A percentile compares a stretch with the other conserved stretches of the same genome.
Conservation (phyloP, 1,140 invertebrate genomes). For the Colletes gigas region DNA sequence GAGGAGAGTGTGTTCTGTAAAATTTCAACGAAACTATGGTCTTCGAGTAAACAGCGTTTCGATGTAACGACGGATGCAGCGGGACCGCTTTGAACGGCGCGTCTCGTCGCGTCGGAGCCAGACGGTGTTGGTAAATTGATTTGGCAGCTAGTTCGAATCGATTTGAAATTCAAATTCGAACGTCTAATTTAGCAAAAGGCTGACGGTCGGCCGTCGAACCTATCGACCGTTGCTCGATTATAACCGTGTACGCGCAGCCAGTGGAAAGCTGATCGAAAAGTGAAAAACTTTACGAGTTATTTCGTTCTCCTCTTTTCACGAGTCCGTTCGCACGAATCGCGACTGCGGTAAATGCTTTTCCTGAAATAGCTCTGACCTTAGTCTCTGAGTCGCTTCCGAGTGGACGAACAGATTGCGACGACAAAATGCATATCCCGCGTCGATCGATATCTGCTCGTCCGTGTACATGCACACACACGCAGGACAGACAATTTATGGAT, state of each 20-base stretch:
- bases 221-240: constrained; percentile 17
- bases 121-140: constrained; percentile 42
- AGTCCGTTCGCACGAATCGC: too few species aligned
- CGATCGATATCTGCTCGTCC: constrained; percentile 23
- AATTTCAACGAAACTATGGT: too few species aligned
- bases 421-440: neutral
- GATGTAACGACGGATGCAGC: neutral
- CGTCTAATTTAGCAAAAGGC: constrained; percentile 44
- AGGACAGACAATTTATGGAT: too few species aligned
- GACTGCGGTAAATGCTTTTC: constrained; percentile 10
- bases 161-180: constrained; percentile 49
- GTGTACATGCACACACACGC: too few species aligned
- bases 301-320: too few species aligned
- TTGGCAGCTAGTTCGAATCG: constrained; percentile 28
- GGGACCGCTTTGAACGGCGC: neutral
- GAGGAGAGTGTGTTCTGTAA: too few species aligned
- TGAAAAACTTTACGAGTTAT: too few species aligned
- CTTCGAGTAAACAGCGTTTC: neutral
- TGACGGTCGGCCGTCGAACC: neutral
- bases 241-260: neutral
- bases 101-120: constrained; percentile 20
- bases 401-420: constrained; percentile 8
- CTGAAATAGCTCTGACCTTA: constrained; percentile 52
- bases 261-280: neutral
- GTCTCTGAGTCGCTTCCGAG: constrained; percentile 36